Percentiles rank a stretch among this genome's conserved stretches.
Evolutionary conservation across 2,113 vertebrate genomes (phyloP).

Genomic region (Puntigrus tetrazona): DNA sequence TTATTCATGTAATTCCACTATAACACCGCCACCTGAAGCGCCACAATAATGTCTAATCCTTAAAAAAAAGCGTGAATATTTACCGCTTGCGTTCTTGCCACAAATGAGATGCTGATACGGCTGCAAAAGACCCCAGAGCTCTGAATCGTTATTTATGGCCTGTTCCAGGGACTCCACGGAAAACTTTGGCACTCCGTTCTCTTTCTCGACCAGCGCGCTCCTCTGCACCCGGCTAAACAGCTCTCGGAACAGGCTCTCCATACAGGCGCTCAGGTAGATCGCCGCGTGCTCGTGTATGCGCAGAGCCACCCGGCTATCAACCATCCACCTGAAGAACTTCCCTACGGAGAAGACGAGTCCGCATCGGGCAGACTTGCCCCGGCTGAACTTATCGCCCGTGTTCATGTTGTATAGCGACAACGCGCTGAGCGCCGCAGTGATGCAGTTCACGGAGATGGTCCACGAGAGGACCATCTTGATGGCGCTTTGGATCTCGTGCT

Average conservation of each 20-base stretch:
- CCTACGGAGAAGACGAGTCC: conserved; percentile 78
- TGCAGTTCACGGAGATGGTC: conserved; percentile 78
- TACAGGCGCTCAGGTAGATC: conserved; percentile 78
- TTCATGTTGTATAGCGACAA: conserved; percentile 81
- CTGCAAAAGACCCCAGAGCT: conserved; percentile 81
- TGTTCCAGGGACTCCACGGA: conserved; percentile 77
- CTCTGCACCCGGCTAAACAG: conserved; percentile 71
- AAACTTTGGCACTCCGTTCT: conserved; percentile 73
- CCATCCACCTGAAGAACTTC: conserved; percentile 82
- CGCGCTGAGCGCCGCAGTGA: conserved; percentile 75
- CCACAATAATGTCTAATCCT: no score
- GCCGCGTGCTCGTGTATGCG: conserved; percentile 80
- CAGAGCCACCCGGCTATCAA: conserved; percentile 77
- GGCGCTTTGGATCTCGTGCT: conserved; percentile 78
- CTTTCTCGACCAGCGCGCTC: conserved; percentile 73
- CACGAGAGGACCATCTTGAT: conserved; percentile 78
- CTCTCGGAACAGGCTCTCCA: conserved; percentile 78
- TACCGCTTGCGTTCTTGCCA: conserved; percentile 81
- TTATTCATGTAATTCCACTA: no score
- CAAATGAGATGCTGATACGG: conserved; percentile 81
- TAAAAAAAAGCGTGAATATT: conserved; percentile 51
- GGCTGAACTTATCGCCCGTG: conserved; percentile 74
- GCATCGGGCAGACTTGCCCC: conserved; percentile 76
- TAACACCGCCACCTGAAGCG: no score
- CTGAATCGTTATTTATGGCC: conserved; percentile 75